A percentile compares a stretch with the other conserved stretches of the same genome.
Conservation (phyloP, 2,888 invertebrate genomes). For the Caradrina kadenii region DNA sequence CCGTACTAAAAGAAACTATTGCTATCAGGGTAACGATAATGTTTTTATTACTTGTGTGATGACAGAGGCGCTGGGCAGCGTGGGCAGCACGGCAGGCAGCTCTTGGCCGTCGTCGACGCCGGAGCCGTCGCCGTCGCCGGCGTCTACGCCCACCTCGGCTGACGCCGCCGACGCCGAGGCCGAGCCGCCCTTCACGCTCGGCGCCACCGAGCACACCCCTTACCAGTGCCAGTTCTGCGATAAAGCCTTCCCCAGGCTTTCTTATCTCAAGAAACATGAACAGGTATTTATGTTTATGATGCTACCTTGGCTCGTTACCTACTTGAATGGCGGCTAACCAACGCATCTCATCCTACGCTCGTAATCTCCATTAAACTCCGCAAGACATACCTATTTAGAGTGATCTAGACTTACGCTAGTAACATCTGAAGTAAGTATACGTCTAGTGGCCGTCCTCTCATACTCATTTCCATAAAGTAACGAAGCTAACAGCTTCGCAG, state of each 20-base stretch:
- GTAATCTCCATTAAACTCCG: constrained; percentile 29
- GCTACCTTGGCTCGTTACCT: constrained; percentile 12
- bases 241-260: constrained; percentile 96
- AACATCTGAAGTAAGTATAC: constrained; percentile 46
- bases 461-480: constrained; percentile 78
- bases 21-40: background rate
- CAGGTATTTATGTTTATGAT: constrained; percentile 91
- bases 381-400: constrained; percentile 29
- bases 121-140: constrained; percentile 91
- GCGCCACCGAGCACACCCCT: constrained; percentile 94
- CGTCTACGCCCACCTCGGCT: constrained; percentile 92
- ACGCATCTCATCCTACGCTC: constrained; percentile 33
- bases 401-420: constrained; percentile 37
- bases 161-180: constrained; percentile 92
- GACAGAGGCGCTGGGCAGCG: constrained; percentile 92
- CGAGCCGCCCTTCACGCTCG: constrained; percentile 92
- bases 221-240: constrained; percentile 98
- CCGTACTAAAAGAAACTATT: background rate
- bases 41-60: constrained; percentile 14
- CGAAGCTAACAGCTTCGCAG: constrained; percentile 74
- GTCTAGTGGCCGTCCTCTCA: constrained; percentile 60
- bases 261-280: constrained; percentile 97
- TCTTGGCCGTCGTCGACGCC: constrained; percentile 93
- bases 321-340: constrained; percentile 16
- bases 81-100: constrained; percentile 92